These are phyloP conservation scores for Macroteleia sp. DNA, from an alignment of 2,888 invertebrate species.

Conservation along the genomic window DNA sequence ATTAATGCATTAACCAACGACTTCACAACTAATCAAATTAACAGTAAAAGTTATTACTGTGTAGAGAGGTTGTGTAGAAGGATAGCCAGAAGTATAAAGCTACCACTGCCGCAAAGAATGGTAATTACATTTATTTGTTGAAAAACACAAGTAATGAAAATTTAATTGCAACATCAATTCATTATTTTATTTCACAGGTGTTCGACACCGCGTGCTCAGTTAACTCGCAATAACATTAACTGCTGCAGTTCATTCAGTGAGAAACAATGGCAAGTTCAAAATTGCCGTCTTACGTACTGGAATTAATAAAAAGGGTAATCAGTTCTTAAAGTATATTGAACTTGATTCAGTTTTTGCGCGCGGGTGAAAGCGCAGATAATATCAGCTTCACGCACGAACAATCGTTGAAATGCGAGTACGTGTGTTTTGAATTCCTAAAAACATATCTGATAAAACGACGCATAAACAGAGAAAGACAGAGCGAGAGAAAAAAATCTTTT, in stretches of 20 bases:
- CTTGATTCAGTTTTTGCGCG: slow-evolving; percentile 43
- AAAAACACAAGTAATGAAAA: slow-evolving; percentile 33
- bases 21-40: slow-evolving; percentile 35
- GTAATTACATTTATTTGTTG: slow-evolving; percentile 31
- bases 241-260: background rate
- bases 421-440: slow-evolving; percentile 44
- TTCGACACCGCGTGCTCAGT: background rate
- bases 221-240: slow-evolving; percentile 25
- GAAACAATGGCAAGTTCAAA: slow-evolving; percentile 19
- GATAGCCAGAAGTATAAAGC: slow-evolving; percentile 9
- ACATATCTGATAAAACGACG: slow-evolving; percentile 28
- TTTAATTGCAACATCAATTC: slow-evolving; percentile 36
- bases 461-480: slow-evolving; percentile 8
- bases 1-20: slow-evolving; percentile 16
- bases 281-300: slow-evolving; percentile 17
- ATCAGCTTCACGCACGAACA: slow-evolving; percentile 38
- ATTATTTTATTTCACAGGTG: slow-evolving; percentile 27
- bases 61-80: no score
- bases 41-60: slow-evolving; percentile 24
- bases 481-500: slow-evolving; percentile 8
- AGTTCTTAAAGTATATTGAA: slow-evolving; percentile 45
- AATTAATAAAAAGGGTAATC: slow-evolving; percentile 45
- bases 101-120: background rate
- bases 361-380: slow-evolving; percentile 40
- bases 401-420: slow-evolving; percentile 32